Percentiles rank a stretch among this genome's conserved stretches.
These are phyloP conservation scores for Oscheius sp. DNA, from an alignment of 2,888 invertebrate genomes.

Conservation along the genomic window DNA sequence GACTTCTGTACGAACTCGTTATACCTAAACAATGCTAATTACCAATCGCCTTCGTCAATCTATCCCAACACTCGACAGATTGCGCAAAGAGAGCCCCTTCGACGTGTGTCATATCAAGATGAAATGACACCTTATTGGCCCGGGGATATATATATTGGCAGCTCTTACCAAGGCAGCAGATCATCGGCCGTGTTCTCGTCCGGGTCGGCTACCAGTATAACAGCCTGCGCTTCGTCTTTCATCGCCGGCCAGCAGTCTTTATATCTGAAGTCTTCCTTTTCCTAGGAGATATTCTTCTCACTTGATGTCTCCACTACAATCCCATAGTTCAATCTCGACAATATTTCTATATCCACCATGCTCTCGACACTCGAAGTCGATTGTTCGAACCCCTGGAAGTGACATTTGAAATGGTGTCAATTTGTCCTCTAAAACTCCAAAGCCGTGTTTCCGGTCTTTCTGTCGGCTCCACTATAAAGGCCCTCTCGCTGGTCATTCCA, in stretches of 20 bases:
- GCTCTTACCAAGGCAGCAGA: slow-evolving; percentile 56
- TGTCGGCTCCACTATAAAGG: no score
- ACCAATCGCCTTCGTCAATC: slow-evolving; percentile 18
- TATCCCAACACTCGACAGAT: no score
- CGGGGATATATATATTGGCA: slow-evolving; percentile 2
- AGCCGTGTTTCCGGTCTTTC: neutral
- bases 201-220: slow-evolving; percentile 79
- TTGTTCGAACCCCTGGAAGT: slow-evolving; percentile 75
- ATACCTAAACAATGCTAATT: slow-evolving; percentile 24
- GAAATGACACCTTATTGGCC: slow-evolving; percentile 26
- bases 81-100: neutral
- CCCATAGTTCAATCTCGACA: slow-evolving; percentile 78
- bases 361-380: slow-evolving; percentile 81
- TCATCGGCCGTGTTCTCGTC: slow-evolving; percentile 68
- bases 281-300: neutral
- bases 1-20: slow-evolving; percentile 31
- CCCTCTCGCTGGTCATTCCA: neutral
- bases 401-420: neutral
- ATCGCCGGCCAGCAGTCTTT: slow-evolving; percentile 80
- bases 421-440: neutral
- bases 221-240: slow-evolving; percentile 78
- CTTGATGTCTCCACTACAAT: slow-evolving; percentile 45
- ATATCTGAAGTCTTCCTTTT: slow-evolving; percentile 32
- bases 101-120: slow-evolving; percentile 11
- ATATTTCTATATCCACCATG: slow-evolving; percentile 76